phyloP scores from a whole-genome alignment of 2,113 vertebrate genomes.

The Apodemus speciosus region DNA sequence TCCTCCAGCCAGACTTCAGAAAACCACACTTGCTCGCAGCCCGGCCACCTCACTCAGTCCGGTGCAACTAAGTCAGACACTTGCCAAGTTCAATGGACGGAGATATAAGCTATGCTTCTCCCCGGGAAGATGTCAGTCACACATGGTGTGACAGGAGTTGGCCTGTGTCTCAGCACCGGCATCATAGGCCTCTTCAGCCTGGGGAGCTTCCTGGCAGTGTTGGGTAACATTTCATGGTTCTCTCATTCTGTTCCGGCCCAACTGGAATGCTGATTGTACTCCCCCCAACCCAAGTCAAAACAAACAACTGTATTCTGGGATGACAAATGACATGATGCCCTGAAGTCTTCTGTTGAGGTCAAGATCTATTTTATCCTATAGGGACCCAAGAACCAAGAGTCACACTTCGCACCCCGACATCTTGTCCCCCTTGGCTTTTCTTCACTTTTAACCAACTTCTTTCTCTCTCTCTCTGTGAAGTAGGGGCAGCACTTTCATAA shows the following conservation, averaged over 20 bases:
- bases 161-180: slow-evolving; percentile 75
- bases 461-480: not conserved
- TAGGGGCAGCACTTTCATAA: not conserved
- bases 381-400: not conserved
- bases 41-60: not conserved
- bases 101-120: not conserved
- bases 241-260: slow-evolving; percentile 3
- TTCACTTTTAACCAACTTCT: not conserved
- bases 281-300: slow-evolving; percentile 48
- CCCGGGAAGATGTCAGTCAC: not conserved
- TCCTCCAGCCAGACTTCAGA: slow-evolving; percentile 21
- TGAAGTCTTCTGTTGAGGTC: slow-evolving; percentile 17
- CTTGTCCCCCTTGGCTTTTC: not conserved
- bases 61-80: not conserved
- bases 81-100: not conserved
- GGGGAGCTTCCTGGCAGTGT: not conserved
- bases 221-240: not conserved
- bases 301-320: slow-evolving; percentile 37
- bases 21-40: not conserved
- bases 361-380: not conserved
- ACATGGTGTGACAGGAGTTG: accelerated
- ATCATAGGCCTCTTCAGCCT: accelerated
- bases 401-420: not conserved
- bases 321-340: not conserved
- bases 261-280: slow-evolving; percentile 6